These are phyloP conservation scores for Teleogryllus oceanicus DNA, from an alignment of 2,888 invertebrate species.

Conservation along the genomic window DNA sequence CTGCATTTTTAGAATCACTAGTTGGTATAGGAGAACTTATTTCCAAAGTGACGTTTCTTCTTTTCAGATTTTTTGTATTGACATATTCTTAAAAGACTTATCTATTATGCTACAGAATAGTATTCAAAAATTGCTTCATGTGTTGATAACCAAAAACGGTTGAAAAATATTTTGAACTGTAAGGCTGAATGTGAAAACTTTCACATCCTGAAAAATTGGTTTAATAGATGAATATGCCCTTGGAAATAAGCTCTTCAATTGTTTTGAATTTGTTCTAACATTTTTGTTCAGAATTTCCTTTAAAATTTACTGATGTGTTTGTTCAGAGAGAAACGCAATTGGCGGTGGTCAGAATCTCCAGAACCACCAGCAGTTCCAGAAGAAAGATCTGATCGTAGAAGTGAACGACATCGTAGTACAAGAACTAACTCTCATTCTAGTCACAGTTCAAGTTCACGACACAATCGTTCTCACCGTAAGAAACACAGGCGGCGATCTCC, in stretches of 20 bases:
- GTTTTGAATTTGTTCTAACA: background rate
- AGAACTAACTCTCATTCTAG: background rate
- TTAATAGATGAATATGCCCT: no score
- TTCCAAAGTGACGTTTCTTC: no score
- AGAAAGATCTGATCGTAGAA: background rate
- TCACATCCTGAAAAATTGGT: no score
- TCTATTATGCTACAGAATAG: no score
- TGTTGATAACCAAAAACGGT: no score
- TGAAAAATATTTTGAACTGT: no score
- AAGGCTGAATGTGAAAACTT: no score
- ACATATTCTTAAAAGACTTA: no score
- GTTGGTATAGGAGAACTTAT: no score
- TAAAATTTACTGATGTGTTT: background rate
- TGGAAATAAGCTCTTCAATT: background rate
- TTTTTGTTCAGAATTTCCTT: slow-evolving; percentile 28
- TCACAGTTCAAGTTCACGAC: background rate
- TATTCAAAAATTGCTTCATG: no score
- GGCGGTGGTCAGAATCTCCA: slow-evolving; percentile 78
- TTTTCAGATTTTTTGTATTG: no score
- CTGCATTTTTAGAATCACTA: no score
- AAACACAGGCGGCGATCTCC: slow-evolving; percentile 31
- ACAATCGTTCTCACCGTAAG: slow-evolving; percentile 23
- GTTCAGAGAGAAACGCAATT: slow-evolving; percentile 48
- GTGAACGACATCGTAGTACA: background rate
- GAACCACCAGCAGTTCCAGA: slow-evolving; percentile 46